Percentiles rank a stretch among this genome's conserved stretches.
These are phyloP conservation scores for Meliscaeva auricollis DNA, from an alignment of 2,888 invertebrate species.

Conservation along the genomic window DNA sequence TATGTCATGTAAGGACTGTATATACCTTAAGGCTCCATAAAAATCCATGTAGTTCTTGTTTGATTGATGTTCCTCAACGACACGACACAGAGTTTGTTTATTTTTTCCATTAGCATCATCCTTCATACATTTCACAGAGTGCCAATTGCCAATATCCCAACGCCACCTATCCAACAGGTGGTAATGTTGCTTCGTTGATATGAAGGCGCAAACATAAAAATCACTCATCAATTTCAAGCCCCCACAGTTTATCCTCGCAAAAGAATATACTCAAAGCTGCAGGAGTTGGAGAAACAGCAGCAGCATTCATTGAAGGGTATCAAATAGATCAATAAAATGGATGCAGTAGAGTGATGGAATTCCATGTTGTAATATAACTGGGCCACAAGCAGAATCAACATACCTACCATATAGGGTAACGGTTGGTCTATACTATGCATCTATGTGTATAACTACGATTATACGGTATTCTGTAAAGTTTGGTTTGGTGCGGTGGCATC, in stretches of 20 bases:
- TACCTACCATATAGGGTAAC: neutral
- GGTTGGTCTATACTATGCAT: neutral
- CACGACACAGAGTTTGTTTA: constrained; percentile 59
- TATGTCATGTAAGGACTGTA: too few species aligned
- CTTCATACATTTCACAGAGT: constrained; percentile 8
- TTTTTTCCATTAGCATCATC: constrained; percentile 62
- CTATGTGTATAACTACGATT: neutral
- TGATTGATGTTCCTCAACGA: constrained; percentile 62
- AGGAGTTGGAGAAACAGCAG: constrained; percentile 7
- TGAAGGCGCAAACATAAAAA: constrained; percentile 48
- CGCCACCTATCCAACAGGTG: constrained; percentile 54
- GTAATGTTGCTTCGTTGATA: constrained; percentile 33
- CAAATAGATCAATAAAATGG: constrained; percentile 66
- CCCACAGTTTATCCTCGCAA: constrained; percentile 5
- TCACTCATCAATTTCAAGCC: constrained; percentile 40
- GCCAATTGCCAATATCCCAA: neutral
- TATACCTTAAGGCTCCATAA: neutral
- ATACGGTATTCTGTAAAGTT: constrained; percentile 22
- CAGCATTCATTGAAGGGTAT: constrained; percentile 26
- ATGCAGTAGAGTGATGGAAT: constrained; percentile 38
- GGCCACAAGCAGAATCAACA: constrained; percentile 41
- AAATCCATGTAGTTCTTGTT: constrained; percentile 7
- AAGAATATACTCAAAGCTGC: constrained; percentile 1
- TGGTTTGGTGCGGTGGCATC: constrained; percentile 42
- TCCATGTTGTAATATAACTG: constrained; percentile 2